Conservation (phyloP, 2,113 vertebrate species). For the Lepus europaeus region DNA sequence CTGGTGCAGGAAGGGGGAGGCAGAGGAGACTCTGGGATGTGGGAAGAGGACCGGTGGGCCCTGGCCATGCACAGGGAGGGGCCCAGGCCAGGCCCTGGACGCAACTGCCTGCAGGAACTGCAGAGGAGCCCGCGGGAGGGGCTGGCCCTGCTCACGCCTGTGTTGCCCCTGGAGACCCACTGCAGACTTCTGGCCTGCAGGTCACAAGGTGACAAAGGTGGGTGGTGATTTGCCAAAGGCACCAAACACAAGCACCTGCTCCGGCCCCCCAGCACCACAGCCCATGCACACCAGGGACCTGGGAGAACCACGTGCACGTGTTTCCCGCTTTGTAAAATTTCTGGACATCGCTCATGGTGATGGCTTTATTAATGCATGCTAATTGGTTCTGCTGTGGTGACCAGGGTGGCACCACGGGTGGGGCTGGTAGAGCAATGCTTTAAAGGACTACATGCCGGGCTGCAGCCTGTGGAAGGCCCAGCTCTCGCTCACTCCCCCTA, state of each 20-base stretch:
- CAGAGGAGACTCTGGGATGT: rapidly evolving
- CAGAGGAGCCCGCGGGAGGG: background rate
- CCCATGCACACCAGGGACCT: background rate
- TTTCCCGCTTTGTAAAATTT: too few species aligned
- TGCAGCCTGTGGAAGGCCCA: rapidly evolving
- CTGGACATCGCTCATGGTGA: rapidly evolving
- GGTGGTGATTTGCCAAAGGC: too few species aligned
- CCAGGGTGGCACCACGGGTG: too few species aligned
- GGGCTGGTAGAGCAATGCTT: background rate
- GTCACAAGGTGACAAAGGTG: too few species aligned
- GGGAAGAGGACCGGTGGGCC: too few species aligned
- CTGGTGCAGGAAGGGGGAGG: too few species aligned
- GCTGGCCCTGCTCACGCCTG: background rate
- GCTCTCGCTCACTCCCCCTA: too few species aligned
- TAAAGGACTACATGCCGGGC: too few species aligned
- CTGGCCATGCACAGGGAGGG: background rate
- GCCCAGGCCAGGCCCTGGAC: rapidly evolving
- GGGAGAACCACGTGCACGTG: too few species aligned
- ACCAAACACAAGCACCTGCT: too few species aligned
- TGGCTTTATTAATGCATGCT: rapidly evolving
- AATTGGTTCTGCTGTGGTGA: background rate
- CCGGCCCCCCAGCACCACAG: too few species aligned
- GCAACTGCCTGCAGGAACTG: rapidly evolving
- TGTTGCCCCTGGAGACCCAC: rapidly evolving
- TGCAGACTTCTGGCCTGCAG: background rate